Conservation (phyloP, 2,797 vertebrate genomes). For the Notamacropus eugenii region DNA sequence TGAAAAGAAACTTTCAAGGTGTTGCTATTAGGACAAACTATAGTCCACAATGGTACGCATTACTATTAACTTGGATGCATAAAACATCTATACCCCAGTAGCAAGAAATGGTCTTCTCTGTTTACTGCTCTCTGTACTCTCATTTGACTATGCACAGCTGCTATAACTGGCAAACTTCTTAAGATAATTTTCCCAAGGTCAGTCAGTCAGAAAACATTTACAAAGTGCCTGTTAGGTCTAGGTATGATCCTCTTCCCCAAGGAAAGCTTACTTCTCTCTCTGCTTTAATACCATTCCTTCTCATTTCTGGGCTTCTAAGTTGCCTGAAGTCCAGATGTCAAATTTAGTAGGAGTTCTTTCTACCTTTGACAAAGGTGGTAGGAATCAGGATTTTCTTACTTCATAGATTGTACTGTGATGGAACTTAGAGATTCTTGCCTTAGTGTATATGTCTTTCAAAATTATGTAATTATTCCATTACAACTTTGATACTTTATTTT, state of each 20-base stretch:
- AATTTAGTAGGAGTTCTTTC: background rate
- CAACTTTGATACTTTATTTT: background rate
- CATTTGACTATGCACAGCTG: background rate
- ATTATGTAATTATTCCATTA: background rate
- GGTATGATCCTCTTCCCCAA: background rate
- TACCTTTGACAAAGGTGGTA: background rate
- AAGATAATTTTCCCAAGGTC: background rate
- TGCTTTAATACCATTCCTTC: background rate
- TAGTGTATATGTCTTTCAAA: background rate
- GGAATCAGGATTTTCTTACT: background rate
- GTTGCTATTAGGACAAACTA: background rate
- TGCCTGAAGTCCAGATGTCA: background rate
- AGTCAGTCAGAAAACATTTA: background rate
- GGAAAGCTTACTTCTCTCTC: background rate
- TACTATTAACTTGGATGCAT: background rate
- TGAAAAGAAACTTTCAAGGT: slow-evolving; percentile 28
- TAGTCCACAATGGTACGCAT: background rate
- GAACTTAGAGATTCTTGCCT: background rate
- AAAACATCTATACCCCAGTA: background rate
- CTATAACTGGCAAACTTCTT: background rate
- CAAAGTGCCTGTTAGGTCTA: background rate
- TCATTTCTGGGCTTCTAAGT: background rate
- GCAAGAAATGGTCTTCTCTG: background rate
- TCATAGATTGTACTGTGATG: background rate
- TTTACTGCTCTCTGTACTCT: background rate